Base-by-base conservation (phyloP, 2,888 invertebrate species). In the Meta bourneti region DNA sequence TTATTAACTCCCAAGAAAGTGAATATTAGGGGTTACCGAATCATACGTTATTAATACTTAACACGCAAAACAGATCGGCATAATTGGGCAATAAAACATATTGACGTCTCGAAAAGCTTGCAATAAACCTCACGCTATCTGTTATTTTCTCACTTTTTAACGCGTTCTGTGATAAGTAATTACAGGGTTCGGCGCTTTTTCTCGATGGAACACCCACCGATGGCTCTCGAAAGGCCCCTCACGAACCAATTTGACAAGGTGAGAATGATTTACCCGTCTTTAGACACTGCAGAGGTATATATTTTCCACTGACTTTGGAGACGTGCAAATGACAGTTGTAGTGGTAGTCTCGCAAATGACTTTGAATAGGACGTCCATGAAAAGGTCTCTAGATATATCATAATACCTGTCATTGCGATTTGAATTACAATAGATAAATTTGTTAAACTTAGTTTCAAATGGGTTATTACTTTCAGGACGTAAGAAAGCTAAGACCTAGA, bases 21-120 rank as follows among this genome's bases (percentile, higher is more conserved):
- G 83, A 84, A 75, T 74, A 84, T 84, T 75, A 84, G 52, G 61
- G 61, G 51, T 34, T 74, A 0, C 13, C 16, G 34, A 74, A 54
- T 5, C 52, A 34, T 84, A 74, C 74, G 72, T 88, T 72, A 88
- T 88, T 88, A 72, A 81, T 79, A 88, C 74, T 52, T 88, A 48
- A 71, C 86, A 86, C 88, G 80, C 80, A 80, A 88, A 85, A 80
- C 49, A 48, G 74, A 54, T 51, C 34, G 52, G 54, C 48, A 74
- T 79, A 88, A 88, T 88, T 88, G 34, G 79, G 80, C 80, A 80
- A 80, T 88, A 88, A 88, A 88, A 80, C 49, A 75, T 11, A 74
- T 61, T 74, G 51, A 72, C 19, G 20, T 34, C 54, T 72, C 54
- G 20, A 34, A 52, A 74, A 34, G 74, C 20, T 48, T 75, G 9